Evolutionary conservation across 1,140 invertebrate genomes (phyloP).

Genomic region (Drosophila nasuta): DNA sequence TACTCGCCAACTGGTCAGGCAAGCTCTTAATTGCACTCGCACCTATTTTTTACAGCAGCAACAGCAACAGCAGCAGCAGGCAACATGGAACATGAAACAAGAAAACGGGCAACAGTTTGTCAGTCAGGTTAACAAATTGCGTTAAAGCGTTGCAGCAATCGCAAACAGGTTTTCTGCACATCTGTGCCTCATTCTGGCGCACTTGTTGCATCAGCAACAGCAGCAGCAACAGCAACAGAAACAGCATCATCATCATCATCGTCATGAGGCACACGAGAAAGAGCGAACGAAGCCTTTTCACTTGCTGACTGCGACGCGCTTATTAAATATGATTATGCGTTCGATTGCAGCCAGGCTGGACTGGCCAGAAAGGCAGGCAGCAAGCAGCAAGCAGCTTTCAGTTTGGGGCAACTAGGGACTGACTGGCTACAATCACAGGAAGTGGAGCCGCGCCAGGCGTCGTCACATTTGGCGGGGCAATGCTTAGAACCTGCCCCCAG

Average conservation of each 20-base stretch:
- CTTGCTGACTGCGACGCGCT: constrained; percentile 64
- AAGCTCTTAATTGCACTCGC: constrained; percentile 76
- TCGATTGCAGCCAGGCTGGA: constrained; percentile 59
- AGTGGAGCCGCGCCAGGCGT: constrained; percentile 75
- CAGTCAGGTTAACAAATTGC: constrained; percentile 81
- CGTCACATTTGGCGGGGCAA: constrained; percentile 74
- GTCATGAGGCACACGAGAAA: constrained; percentile 15
- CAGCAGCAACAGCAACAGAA: constrained; percentile 15
- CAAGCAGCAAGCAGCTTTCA: constrained; percentile 11
- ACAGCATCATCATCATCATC: constrained; percentile 32
- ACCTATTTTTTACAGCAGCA: constrained; percentile 58
- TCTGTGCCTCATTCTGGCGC: constrained; percentile 72
- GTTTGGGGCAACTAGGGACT: constrained; percentile 34
- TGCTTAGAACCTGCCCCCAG: constrained; percentile 40
- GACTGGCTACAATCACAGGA: constrained; percentile 58
- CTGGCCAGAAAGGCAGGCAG: not conserved
- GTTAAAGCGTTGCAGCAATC: constrained; percentile 61
- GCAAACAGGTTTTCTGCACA: constrained; percentile 73
- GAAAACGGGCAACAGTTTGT: constrained; percentile 73
- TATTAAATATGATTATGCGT: constrained; percentile 84
- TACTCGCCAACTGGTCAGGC: constrained; percentile 55
- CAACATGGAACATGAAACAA: constrained; percentile 16
- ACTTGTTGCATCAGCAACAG: constrained; percentile 72
- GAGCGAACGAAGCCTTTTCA: constrained; percentile 37
- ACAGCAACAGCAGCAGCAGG: constrained; percentile 21